Evolutionary conservation across 2,113 vertebrate genomes (phyloP).

Genomic region (Mormyrus lacerda): DNA sequence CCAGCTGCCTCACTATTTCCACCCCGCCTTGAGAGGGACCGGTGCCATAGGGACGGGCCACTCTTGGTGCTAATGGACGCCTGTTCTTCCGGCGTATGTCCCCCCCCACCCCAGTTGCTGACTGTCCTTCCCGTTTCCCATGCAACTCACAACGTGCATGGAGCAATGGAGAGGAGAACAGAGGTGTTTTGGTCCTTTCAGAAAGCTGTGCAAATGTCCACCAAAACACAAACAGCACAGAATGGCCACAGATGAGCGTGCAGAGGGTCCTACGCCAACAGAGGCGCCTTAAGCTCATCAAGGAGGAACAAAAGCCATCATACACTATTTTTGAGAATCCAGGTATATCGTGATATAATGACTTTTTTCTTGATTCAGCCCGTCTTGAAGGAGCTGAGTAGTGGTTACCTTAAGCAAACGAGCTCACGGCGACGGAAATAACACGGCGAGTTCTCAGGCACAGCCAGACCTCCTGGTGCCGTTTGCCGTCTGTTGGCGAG

Average conservation of each 20-base stretch:
- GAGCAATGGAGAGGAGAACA: not conserved
- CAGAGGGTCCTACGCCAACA: not conserved
- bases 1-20: slow-evolving; percentile 72
- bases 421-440: slow-evolving; percentile 67
- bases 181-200: not conserved
- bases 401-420: slow-evolving; percentile 64
- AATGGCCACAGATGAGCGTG: not conserved
- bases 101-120: not conserved
- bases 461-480: slow-evolving; percentile 81
- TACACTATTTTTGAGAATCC: not conserved
- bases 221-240: not conserved
- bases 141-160: not conserved
- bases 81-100: not conserved
- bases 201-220: not conserved
- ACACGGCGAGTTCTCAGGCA: slow-evolving; percentile 57
- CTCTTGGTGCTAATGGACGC: not conserved
- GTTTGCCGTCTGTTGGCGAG: slow-evolving; percentile 74
- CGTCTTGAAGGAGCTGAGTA: slow-evolving; percentile 54
- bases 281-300: not conserved
- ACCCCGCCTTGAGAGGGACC: slow-evolving; percentile 50
- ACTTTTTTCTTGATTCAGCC: slow-evolving; percentile 25
- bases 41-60: slow-evolving; percentile 42
- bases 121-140: not conserved
- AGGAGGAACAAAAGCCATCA: not conserved
- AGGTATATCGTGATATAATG: not conserved